A percentile compares a stretch with the other conserved stretches of the same genome.
phyloP scores from a whole-genome alignment of 2,113 vertebrate species.

The Prunella fulvescens region DNA sequence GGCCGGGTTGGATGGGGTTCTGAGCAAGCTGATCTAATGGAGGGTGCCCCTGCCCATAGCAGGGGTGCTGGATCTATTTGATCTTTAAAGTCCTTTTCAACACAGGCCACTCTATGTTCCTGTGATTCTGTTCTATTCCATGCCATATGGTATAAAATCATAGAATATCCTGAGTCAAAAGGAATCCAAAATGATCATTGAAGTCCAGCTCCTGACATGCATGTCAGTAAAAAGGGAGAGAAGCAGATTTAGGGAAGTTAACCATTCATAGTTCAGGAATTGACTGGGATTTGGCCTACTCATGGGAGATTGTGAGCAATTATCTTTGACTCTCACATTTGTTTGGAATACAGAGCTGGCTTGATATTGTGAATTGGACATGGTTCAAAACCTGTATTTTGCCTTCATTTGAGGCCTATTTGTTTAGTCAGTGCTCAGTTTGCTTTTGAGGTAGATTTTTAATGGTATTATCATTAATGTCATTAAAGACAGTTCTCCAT shows the following conservation, averaged over 20 bases:
- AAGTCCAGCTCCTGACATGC: not conserved
- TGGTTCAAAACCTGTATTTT: not conserved
- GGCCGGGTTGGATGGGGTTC: not conserved
- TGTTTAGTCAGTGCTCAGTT: not conserved
- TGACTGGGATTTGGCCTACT: not conserved
- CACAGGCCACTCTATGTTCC: not conserved
- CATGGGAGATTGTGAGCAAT: not conserved
- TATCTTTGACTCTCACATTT: not conserved
- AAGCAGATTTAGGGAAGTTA: accelerated
- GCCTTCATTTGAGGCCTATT: not conserved
- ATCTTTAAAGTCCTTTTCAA: not conserved
- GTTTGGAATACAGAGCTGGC: not conserved
- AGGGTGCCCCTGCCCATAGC: not conserved
- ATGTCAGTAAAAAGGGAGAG: not conserved
- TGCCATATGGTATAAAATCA: not conserved
- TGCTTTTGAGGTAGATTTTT: not conserved
- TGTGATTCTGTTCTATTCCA: not conserved
- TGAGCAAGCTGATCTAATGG: not conserved
- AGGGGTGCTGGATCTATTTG: not conserved
- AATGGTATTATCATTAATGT: not conserved
- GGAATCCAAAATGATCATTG: not conserved
- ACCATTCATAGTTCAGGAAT: not conserved
- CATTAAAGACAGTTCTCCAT: not conserved
- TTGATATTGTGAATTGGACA: not conserved
- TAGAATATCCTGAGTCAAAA: not conserved